Percentiles rank a stretch among this genome's conserved stretches.
Conservation (phyloP, 2,113 vertebrate species). For the Tyto alba region DNA sequence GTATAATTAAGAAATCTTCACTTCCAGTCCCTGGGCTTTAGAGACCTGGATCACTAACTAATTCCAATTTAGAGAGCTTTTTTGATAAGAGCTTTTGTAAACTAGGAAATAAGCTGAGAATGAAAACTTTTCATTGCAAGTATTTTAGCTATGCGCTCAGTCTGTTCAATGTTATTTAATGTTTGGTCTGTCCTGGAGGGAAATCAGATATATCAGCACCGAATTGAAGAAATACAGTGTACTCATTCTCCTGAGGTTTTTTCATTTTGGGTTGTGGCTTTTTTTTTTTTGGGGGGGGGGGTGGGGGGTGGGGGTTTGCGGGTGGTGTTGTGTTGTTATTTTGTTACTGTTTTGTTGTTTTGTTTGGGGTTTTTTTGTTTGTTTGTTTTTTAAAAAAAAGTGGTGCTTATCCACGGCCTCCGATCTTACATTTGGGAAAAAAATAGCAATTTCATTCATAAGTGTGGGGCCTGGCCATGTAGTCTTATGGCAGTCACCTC, state of each 20-base stretch:
- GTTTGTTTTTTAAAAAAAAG: no score
- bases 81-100: constrained; percentile 69
- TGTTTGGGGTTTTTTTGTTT: no score
- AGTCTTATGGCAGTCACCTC: not conserved
- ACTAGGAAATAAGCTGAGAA: constrained; percentile 52
- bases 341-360: no score
- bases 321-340: no score
- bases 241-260: not conserved
- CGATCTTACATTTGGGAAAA: not conserved
- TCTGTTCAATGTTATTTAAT: constrained; percentile 39
- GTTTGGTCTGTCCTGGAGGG: constrained; percentile 54
- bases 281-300: no score
- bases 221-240: constrained; percentile 8
- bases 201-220: constrained; percentile 38
- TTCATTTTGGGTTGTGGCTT: no score
- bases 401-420: not conserved
- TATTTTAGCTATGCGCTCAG: not conserved
- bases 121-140: constrained; percentile 44
- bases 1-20: constrained; percentile 74
- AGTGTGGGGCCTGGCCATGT: not conserved
- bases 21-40: constrained; percentile 64
- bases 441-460: constrained; percentile 17
- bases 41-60: constrained; percentile 70
- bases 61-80: constrained; percentile 70
- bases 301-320: no score